These are phyloP conservation scores for Holcopasites calliopsidis DNA, from an alignment of 1,140 invertebrate genomes.

Conservation along the genomic window DNA sequence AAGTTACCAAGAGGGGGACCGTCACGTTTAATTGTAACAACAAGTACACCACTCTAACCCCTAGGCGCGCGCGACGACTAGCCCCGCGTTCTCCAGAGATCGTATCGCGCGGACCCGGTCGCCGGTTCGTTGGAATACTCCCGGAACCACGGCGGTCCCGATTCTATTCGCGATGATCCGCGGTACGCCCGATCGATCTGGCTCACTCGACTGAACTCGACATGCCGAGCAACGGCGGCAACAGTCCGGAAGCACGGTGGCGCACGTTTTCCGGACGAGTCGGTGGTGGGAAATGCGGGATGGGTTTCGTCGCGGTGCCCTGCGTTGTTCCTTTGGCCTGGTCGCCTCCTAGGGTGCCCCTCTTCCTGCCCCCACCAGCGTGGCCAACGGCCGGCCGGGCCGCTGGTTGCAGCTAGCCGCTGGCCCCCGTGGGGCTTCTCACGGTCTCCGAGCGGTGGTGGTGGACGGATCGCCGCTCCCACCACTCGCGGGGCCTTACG, in stretches of 20 bases:
- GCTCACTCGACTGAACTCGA: conserved; percentile 62
- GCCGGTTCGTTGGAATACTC: neutral
- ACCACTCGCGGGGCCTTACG: conserved; percentile 42
- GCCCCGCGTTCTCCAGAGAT: neutral
- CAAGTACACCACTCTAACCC: neutral
- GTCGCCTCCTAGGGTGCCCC: conserved; percentile 60
- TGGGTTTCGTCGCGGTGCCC: conserved; percentile 59
- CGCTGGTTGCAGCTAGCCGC: conserved; percentile 56
- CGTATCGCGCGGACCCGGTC: neutral
- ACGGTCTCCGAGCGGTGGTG: conserved; percentile 55
- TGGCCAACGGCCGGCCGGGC: conserved; percentile 52
- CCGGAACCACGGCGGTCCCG: neutral
- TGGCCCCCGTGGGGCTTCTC: conserved; percentile 58
- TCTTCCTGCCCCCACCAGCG: conserved; percentile 62
- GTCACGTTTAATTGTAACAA: neutral
- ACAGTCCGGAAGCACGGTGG: conserved; percentile 58
- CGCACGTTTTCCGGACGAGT: conserved; percentile 72
- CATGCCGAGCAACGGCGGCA: conserved; percentile 19
- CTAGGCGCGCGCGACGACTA: no score
- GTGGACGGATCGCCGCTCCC: conserved; percentile 53
- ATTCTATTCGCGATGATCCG: neutral
- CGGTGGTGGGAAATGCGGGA: conserved; percentile 75
- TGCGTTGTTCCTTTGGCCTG: conserved; percentile 57
- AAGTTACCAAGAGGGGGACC: no score
- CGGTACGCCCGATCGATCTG: conserved; percentile 45